Base-by-base conservation (phyloP, 2,888 invertebrate species). In the Chrysolina oricalcia region DNA sequence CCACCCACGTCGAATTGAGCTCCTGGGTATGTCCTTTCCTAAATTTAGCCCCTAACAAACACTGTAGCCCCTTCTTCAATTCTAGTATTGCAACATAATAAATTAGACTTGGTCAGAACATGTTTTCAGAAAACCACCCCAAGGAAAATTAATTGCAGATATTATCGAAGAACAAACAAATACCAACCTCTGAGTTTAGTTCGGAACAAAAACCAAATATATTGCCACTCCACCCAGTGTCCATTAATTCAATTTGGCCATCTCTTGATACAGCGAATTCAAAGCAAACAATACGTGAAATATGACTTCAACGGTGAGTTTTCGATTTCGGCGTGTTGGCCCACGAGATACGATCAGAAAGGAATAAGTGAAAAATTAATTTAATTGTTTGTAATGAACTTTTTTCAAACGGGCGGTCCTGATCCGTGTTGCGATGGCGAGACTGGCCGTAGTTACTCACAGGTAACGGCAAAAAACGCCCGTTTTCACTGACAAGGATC, bases 401-500 rank as follows among this genome's bases (percentile, higher is more conserved):
- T 80, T 82, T 80, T 78, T 73, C 63, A 65, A 77, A 50, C 71
- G 76, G 80, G 80, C 79, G 80, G 73, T 76, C 78, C 76, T 72
- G 79, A 81, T 82, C 81, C 80, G 80, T 82, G 81, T 74, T 76
- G 64, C 64, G 80, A 81, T 81, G 79, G 83, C 81, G 82, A 70
- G 81, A 79, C 81, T 74, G 79, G 76, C 78, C 80, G 83, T 81
- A 81, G 79, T 84, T 83, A 84, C 81, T 84, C 83, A 83, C 82
- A 41, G 75, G 75, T 81, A 82, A 84, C 82, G 84, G 83, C 84
- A 82, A 80, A 72, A 74, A 72, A 74, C 83, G 81, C 85, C 85
- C 83, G 82, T 83, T 83, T 82, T 83, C 80, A 81, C 82, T 78
- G 81, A 82, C 81, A 81, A 83, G 80, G 82, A 81, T 84, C 84